A percentile compares a stretch with the other conserved stretches of the same genome.
Evolutionary conservation across 2,888 invertebrate species (phyloP).

Genomic region (Lithophane ornitopus): DNA sequence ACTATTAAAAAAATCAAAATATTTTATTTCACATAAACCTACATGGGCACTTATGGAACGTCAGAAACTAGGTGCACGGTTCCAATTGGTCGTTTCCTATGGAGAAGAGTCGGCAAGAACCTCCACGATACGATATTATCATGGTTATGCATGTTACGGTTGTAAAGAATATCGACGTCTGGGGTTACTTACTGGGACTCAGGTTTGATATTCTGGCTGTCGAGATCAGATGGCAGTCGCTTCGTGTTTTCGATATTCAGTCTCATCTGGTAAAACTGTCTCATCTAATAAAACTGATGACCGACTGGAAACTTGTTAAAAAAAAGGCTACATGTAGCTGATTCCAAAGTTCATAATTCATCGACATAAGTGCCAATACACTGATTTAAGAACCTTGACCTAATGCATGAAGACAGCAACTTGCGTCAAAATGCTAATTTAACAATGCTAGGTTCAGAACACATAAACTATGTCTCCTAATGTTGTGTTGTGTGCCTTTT

Average conservation of each 20-base stretch:
- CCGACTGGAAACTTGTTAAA: not conserved
- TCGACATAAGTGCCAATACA: not conserved
- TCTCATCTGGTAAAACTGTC: not conserved
- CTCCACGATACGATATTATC: too few relatives aligned
- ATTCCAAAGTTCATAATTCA: not conserved
- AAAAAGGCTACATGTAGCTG: not conserved
- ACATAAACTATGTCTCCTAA: not conserved
- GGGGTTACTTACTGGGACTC: too few relatives aligned
- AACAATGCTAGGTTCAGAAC: not conserved
- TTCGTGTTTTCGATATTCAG: not conserved
- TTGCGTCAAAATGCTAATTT: not conserved
- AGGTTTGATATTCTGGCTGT: too few relatives aligned
- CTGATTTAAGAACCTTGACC: not conserved
- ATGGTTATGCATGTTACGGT: not conserved
- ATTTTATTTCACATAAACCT: too few relatives aligned
- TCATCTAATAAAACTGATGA: too few relatives aligned
- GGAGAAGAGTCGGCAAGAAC: too few relatives aligned
- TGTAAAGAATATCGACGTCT: not conserved
- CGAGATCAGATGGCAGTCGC: not conserved
- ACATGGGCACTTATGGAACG: too few relatives aligned
- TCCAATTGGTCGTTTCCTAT: too few relatives aligned
- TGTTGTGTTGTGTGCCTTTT: too few relatives aligned
- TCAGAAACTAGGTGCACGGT: too few relatives aligned
- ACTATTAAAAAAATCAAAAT: too few relatives aligned
- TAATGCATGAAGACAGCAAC: not conserved